These are phyloP conservation scores for Drosophila prostipennis DNA, from an alignment of 2,888 invertebrate species.

Conservation along the genomic window DNA sequence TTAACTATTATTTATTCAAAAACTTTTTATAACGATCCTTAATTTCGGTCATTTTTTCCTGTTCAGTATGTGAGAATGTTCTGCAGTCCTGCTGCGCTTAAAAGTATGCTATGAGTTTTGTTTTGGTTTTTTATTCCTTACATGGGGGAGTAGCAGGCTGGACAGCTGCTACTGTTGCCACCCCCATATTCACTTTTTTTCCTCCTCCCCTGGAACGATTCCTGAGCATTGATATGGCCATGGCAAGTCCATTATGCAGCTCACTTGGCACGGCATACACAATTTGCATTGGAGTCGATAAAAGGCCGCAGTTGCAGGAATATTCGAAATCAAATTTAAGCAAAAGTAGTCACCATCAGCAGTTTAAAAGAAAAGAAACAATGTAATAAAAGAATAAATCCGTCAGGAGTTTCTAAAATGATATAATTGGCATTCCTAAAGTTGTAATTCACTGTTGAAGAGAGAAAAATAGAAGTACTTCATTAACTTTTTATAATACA, in stretches of 20 bases:
- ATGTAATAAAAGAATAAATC: background rate
- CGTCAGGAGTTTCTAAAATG: background rate
- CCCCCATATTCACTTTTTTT: background rate
- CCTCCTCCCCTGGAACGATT: slow-evolving; percentile 48
- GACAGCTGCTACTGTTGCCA: slow-evolving; percentile 18
- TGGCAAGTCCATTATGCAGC: slow-evolving; percentile 72
- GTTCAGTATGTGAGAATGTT: slow-evolving; percentile 25
- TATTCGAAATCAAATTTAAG: background rate
- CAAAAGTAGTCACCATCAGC: background rate
- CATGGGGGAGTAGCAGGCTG: slow-evolving; percentile 8
- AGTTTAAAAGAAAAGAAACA: background rate
- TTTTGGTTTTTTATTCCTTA: slow-evolving; percentile 21
- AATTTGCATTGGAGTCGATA: slow-evolving; percentile 27
- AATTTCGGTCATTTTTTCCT: background rate
- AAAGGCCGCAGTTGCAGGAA: slow-evolving; percentile 3
- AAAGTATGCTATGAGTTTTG: slow-evolving; percentile 64
- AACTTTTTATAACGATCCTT: no score
- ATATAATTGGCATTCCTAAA: no score
- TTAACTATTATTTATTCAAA: no score
- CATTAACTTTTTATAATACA: no score
- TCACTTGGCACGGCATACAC: slow-evolving; percentile 61
- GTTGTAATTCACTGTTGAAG: no score
- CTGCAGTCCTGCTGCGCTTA: slow-evolving; percentile 13
- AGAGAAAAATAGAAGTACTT: no score
- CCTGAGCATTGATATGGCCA: slow-evolving; percentile 65